Conservation (phyloP, 2,888 invertebrate species). For the Pseudococcus longispinus region DNA sequence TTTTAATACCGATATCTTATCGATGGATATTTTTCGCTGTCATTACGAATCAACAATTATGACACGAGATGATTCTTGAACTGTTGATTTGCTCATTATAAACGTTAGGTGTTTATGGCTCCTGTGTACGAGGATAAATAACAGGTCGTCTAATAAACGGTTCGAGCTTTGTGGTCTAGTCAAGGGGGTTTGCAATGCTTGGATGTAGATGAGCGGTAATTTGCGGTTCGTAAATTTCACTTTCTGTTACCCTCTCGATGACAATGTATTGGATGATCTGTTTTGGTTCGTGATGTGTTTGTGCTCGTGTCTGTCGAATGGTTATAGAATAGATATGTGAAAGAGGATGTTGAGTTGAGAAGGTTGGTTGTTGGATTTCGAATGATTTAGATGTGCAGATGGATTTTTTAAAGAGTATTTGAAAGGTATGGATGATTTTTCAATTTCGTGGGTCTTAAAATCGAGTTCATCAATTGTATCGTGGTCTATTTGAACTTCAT, state of each 20-base stretch:
- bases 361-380: no score
- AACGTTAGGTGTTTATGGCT: not conserved
- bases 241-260: constrained; percentile 14
- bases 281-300: not conserved
- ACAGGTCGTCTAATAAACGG: not conserved
- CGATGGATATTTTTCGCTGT: not conserved
- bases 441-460: no score
- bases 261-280: not conserved
- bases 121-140: not conserved
- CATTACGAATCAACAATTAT: not conserved
- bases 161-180: not conserved
- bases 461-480: no score
- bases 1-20: not conserved
- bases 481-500: no score
- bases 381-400: no score
- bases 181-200: not conserved
- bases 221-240: constrained; percentile 24
- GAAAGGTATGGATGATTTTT: no score
- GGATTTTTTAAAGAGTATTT: no score
- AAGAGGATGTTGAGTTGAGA: not conserved
- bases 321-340: not conserved
- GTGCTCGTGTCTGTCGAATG: not conserved
- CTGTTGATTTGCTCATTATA: constrained; percentile 24
- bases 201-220: not conserved
- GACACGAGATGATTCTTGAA: not conserved